These are phyloP conservation scores for Portevinia maculata DNA, from an alignment of 2,888 invertebrate genomes.

Conservation along the genomic window DNA sequence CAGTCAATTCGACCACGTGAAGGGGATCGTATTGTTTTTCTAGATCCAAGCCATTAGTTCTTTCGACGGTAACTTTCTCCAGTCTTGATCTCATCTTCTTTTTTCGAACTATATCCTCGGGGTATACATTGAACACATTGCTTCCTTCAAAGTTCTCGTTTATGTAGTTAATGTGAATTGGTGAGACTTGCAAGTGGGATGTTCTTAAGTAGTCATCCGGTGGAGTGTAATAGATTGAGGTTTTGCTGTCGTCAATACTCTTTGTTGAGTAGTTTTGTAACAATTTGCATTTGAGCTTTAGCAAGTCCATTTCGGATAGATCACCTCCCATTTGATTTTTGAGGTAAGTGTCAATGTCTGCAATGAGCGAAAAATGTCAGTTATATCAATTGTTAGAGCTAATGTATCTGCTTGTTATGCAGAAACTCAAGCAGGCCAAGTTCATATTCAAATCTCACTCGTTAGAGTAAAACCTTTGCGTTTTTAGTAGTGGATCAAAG, in stretches of 20 bases:
- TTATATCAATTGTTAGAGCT: neutral
- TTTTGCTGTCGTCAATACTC: conserved; percentile 84
- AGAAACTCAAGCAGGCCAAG: no score
- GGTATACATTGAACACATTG: conserved; percentile 8
- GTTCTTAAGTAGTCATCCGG: conserved; percentile 79
- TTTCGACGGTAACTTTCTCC: conserved; percentile 3
- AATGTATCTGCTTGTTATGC: neutral
- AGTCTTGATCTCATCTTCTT: neutral
- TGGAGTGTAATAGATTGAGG: conserved; percentile 92
- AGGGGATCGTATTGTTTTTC: conserved; percentile 4
- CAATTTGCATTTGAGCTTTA: conserved; percentile 79
- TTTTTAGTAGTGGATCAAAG: no score
- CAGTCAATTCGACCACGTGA: conserved; percentile 59
- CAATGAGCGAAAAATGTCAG: conserved; percentile 2
- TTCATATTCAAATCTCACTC: no score
- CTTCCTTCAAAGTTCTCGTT: conserved; percentile 80
- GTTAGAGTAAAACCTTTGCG: no score
- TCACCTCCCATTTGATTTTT: conserved; percentile 80
- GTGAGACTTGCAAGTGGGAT: conserved; percentile 82
- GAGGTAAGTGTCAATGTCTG: conserved; percentile 82
- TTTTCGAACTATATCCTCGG: conserved; percentile 20
- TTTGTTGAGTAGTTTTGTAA: conserved; percentile 78
- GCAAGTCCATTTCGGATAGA: conserved; percentile 77
- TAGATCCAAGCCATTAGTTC: neutral
- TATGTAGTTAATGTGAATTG: conserved; percentile 84